Base-by-base conservation (phyloP, 2,113 vertebrate genomes). In the Zosterops japonicus region DNA sequence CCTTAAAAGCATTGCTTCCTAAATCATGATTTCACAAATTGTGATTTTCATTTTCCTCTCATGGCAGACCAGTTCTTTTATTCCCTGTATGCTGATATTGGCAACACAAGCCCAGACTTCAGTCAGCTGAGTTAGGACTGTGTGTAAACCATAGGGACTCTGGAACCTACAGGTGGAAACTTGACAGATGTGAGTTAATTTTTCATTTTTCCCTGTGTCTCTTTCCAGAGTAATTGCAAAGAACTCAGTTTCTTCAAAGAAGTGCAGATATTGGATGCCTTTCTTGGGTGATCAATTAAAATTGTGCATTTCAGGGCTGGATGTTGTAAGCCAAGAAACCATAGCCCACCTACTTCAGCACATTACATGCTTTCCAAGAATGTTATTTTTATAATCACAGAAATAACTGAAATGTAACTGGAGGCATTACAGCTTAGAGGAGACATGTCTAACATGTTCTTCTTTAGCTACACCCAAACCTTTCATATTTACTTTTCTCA, bases 231-330 rank as follows among this genome's bases (percentile, higher is more conserved):
- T 80, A 79, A n/a, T 52, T 53, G n/a, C 27, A 12, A 47, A 89
- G 20, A 91, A 29, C 13, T 53, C 0, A 0, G 1, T 69, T 81
- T 89, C 21, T 71, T 85, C 21, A 18, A 82, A 52, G 47, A 1
- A 19, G 6, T 47, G 52, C 8, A n/a, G 44, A 18, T 8, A 27
- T 3, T 36, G 47, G 21, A 29, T 84, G 28, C 16, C 53, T 33
- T 14, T 91, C 87, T 75, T 29, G 53, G n/a, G 14, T 49, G 52
- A 68, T 60, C 44, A 52, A 0, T 74, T 53, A 41, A 25, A 87
- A 92, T 8, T 3, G 0, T 86, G 18, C 1, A 0, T 89, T 90
- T 83, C 10, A 13, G 53, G 33, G 24, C 21, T 36, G 1, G 2
- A 12, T 70, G 25, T 47, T 82, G 29, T 33, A 81, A 78, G 39